phyloP scores from a whole-genome alignment of 2,797 vertebrate species.

The Emydoidea blandingii region DNA sequence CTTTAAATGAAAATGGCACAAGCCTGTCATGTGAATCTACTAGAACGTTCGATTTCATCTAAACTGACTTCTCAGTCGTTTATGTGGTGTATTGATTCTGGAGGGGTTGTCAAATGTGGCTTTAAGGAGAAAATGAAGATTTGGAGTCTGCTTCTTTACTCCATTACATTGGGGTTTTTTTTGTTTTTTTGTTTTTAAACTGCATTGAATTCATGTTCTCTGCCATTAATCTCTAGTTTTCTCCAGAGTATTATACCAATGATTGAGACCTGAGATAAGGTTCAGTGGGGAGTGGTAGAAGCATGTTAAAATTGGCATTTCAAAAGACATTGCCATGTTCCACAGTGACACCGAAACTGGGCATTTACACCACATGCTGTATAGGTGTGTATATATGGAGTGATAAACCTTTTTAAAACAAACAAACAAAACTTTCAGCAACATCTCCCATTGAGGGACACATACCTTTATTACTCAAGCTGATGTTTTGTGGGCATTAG shows the following conservation, averaged over 20 bases:
- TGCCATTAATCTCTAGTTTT: not conserved
- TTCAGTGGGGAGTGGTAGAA: not conserved
- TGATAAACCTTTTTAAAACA: not conserved
- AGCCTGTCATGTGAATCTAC: not conserved
- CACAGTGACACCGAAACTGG: not conserved
- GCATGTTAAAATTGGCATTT: not conserved
- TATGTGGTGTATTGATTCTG: not conserved
- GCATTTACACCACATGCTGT: not conserved
- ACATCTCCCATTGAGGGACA: not conserved
- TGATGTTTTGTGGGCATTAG: not conserved
- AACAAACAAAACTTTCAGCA: not conserved
- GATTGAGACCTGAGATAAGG: not conserved
- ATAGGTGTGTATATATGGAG: not conserved
- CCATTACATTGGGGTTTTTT: not conserved
- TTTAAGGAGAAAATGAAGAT: slow-evolving; percentile 3
- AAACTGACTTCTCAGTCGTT: not conserved
- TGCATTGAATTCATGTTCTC: not conserved
- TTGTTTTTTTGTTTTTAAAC: not conserved
- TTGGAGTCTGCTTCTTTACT: not conserved
- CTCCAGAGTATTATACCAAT: not conserved
- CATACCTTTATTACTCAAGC: not conserved
- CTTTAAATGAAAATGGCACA: not conserved
- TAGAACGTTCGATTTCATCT: not conserved
- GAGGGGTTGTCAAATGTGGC: not conserved
- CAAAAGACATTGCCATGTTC: not conserved